Evolutionary conservation across 2,888 invertebrate species (phyloP).

Genomic region (Eilema caniola): DNA sequence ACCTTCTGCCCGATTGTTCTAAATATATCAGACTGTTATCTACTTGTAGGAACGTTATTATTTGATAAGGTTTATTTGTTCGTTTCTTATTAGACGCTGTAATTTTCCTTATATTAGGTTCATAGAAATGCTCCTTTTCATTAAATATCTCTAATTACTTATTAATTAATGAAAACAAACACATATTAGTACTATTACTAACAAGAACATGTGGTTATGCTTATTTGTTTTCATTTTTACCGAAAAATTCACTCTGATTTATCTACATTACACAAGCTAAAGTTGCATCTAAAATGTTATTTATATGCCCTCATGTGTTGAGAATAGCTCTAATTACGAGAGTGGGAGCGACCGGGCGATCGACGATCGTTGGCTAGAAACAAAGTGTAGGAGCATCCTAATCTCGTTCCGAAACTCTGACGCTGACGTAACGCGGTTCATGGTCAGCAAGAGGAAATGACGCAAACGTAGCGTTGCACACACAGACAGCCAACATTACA

Average conservation of each 20-base stretch:
- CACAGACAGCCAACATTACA: slow-evolving; percentile 63
- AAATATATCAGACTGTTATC: slow-evolving; percentile 15
- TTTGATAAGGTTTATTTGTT: slow-evolving; percentile 25
- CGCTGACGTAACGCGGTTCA: slow-evolving; percentile 83
- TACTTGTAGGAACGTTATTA: slow-evolving; percentile 7
- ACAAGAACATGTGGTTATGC: neutral
- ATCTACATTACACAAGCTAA: slow-evolving; percentile 6
- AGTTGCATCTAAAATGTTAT: slow-evolving; percentile 18
- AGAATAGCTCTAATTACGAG: slow-evolving; percentile 37
- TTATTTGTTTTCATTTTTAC: neutral
- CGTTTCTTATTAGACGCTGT: slow-evolving; percentile 27
- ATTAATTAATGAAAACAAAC: neutral
- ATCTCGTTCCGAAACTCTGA: slow-evolving; percentile 68
- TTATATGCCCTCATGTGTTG: slow-evolving; percentile 27
- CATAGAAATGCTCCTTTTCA: slow-evolving; percentile 24
- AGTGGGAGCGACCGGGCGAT: slow-evolving; percentile 40
- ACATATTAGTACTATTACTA: neutral
- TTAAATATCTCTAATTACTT: slow-evolving; percentile 22
- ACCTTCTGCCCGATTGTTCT: slow-evolving; percentile 13
- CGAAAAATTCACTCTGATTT: neutral
- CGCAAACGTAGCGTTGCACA: slow-evolving; percentile 76
- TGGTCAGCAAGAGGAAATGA: slow-evolving; percentile 85
- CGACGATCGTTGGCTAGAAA: slow-evolving; percentile 67
- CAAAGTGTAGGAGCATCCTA: slow-evolving; percentile 74
- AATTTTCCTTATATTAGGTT: slow-evolving; percentile 44